Conservation (phyloP, 1,140 invertebrate species). For the Argopecten irradians region DNA sequence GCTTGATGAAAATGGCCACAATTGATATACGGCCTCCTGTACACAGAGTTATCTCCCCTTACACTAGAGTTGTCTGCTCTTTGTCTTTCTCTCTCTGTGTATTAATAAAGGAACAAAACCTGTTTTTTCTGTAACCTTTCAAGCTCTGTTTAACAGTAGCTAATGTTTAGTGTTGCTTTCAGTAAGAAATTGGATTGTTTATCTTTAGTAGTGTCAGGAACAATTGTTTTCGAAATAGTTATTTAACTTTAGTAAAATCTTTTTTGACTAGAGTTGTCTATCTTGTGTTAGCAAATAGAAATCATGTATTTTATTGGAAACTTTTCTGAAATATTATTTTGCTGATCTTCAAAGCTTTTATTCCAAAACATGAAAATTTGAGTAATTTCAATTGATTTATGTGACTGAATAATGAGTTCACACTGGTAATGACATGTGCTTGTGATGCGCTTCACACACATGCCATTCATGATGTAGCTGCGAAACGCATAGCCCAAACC, state of each 20-base stretch:
- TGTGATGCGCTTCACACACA: background rate
- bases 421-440: background rate
- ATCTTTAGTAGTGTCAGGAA: background rate
- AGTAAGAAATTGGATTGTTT: background rate
- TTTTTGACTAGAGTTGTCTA: background rate
- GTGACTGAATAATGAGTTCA: background rate
- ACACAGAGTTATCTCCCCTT: background rate
- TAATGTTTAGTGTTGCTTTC: background rate
- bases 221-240: background rate
- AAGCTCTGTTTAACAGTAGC: background rate
- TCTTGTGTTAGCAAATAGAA: background rate
- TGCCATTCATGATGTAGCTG: background rate
- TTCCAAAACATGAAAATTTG: too few species aligned
- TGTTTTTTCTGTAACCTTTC: background rate
- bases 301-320: too few species aligned
- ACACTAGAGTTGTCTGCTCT: background rate
- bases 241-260: background rate
- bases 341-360: too few species aligned
- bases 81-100: background rate
- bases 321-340: too few species aligned
- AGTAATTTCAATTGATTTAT: too few species aligned
- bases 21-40: background rate
- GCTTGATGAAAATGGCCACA: constrained; percentile 7
- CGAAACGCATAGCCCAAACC: constrained; percentile 14
- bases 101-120: background rate